Conservation (phyloP, 2,113 vertebrate species). For the Catagonus wagneri region DNA sequence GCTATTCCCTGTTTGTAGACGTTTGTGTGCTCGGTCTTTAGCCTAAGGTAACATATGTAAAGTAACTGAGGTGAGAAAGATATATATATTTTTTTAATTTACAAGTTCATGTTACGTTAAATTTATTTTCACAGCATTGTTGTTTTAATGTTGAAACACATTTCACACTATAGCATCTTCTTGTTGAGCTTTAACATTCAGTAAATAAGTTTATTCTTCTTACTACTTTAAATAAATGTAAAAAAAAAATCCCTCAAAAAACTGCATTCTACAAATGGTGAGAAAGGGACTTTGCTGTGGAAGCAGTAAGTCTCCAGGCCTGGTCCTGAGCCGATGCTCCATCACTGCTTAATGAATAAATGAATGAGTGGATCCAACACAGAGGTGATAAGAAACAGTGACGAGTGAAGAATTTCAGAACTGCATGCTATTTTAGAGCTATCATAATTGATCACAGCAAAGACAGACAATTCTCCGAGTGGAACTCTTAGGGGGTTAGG, state of each 20-base stretch:
- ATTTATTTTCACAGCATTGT: constrained; percentile 21
- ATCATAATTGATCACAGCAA: constrained; percentile 3
- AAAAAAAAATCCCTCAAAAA: not conserved
- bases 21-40: not conserved
- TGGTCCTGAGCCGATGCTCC: not conserved
- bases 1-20: not conserved
- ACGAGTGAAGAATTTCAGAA: not conserved
- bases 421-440: not conserved
- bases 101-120: constrained; percentile 29
- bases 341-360: not conserved
- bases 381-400: not conserved
- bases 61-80: constrained; percentile 50
- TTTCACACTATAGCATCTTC: constrained; percentile 42
- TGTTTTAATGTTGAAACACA: constrained; percentile 16
- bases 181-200: constrained; percentile 25
- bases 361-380: not conserved
- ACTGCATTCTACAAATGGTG: not conserved
- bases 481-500: not conserved
- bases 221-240: not conserved
- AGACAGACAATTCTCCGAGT: constrained; percentile 20
- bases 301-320: rapidly evolving
- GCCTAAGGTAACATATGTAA: constrained; percentile 32
- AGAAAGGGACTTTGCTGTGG: not conserved
- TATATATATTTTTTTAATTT: constrained; percentile 44
- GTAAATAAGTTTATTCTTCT: constrained; percentile 3